phyloP scores from a whole-genome alignment of 2,113 vertebrate genomes.

The Mustela nigripes region DNA sequence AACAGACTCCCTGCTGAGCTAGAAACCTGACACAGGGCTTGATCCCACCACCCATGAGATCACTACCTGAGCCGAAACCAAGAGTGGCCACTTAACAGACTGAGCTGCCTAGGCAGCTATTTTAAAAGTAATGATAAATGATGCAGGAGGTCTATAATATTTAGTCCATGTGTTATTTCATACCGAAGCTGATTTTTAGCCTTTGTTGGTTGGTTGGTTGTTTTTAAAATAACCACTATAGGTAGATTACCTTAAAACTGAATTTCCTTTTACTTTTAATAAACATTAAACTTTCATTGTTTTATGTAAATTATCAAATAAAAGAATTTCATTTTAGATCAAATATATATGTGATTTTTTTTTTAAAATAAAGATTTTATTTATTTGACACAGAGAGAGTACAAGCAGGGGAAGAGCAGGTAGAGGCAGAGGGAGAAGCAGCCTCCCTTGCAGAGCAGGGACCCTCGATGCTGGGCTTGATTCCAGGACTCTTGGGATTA shows the following conservation, averaged over 20 bases:
- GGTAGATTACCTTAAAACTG: conserved; percentile 2
- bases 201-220: background rate
- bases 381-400: background rate
- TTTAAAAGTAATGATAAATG: conserved; percentile 33
- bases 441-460: background rate
- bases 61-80: background rate
- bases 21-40: background rate
- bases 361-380: background rate
- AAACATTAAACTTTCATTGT: background rate
- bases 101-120: background rate
- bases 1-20: background rate
- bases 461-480: background rate
- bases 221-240: background rate
- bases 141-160: background rate
- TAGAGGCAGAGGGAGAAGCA: background rate
- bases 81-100: background rate
- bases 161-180: conserved; percentile 35
- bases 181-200: conserved; percentile 23
- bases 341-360: background rate
- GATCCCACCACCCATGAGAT: background rate
- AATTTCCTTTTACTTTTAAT: conserved; percentile 40
- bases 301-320: conserved; percentile 14
- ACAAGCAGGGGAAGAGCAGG: background rate
- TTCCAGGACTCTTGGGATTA: background rate
- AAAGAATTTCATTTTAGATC: conserved; percentile 12